phyloP scores from a whole-genome alignment of 2,113 vertebrate genomes.

The Microtus oregoni region DNA sequence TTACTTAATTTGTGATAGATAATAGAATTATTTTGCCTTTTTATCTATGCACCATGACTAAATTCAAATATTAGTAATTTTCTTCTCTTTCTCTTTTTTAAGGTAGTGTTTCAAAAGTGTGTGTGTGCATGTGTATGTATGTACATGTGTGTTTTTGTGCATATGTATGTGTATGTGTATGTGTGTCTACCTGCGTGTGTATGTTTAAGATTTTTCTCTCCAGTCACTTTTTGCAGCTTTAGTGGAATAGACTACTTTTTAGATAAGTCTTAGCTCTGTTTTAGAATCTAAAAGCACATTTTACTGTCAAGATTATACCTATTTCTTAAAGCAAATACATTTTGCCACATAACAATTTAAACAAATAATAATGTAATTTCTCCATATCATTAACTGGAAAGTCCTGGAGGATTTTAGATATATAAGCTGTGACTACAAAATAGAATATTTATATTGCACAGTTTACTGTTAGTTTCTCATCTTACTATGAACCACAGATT shows the following conservation, averaged over 20 bases:
- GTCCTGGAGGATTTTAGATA: neutral
- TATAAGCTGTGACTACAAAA: neutral
- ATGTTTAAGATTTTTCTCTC: neutral
- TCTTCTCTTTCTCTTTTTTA: neutral
- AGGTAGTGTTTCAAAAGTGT: neutral
- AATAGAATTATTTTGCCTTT: neutral
- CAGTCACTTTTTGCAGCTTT: neutral
- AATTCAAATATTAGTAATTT: neutral
- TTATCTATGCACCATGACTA: neutral
- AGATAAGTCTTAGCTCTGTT: neutral
- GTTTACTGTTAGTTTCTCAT: neutral
- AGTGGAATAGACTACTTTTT: neutral
- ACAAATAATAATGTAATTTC: neutral
- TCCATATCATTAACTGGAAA: neutral
- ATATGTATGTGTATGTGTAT: no score
- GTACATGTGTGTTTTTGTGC: no score
- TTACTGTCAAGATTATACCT: neutral
- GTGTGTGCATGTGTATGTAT: no score
- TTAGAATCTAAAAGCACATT: neutral
- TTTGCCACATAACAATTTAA: neutral
- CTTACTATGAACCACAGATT: neutral
- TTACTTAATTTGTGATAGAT: neutral
- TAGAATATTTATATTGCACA: neutral
- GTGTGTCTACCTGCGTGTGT: neutral
- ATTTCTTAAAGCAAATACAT: neutral